Base-by-base conservation (phyloP, 92 coral and sea anemone species). In the Muricea muricata region DNA sequence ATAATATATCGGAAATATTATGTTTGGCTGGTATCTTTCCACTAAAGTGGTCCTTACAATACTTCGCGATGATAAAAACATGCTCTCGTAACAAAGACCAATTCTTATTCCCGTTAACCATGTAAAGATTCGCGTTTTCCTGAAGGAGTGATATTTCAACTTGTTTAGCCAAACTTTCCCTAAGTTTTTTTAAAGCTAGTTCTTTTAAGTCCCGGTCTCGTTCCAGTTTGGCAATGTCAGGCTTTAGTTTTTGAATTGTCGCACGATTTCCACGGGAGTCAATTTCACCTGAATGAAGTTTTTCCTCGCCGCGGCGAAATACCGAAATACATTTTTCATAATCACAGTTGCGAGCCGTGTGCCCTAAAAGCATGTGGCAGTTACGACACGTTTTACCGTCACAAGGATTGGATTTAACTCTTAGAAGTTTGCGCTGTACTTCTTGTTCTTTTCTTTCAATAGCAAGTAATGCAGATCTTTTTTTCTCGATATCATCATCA, bases 311-410 rank as follows among this genome's bases (percentile, higher is more conserved):
- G 13, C 91, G 83, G 63, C 35, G 9, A 69, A 75, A 88, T 11
- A 83, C 85, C 14, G 80, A 83, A 28, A 20, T 10, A 73, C 88
- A 83, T 71, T 83, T 83, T 24, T 85, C 82, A 47, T 65, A 79
- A 20, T 7, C 28, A 48, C 92, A 84, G 13, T 28, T 84, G 30
- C 89, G 63, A 29, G 92, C 92, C 17, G 86, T 72, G 76, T 85
- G 90, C 12, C 92, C 89, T 18, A 89, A 85, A 8, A 81, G 83
- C 33, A 89, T 72, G 60, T 89, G 87, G 61, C 87, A 85, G 78
- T 85, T 85, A 32, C 92, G 84, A 35, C 92, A 89, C 86, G 81
- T 81, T 79, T 89, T 89, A 24, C 89, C 89, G 37, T 89, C 86
- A 11, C 75, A 42, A 29, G 92, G 86, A 65, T 40, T 65, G 57